phyloP scores from a whole-genome alignment of 1,140 invertebrate species.

The Nylanderia fulva region DNA sequence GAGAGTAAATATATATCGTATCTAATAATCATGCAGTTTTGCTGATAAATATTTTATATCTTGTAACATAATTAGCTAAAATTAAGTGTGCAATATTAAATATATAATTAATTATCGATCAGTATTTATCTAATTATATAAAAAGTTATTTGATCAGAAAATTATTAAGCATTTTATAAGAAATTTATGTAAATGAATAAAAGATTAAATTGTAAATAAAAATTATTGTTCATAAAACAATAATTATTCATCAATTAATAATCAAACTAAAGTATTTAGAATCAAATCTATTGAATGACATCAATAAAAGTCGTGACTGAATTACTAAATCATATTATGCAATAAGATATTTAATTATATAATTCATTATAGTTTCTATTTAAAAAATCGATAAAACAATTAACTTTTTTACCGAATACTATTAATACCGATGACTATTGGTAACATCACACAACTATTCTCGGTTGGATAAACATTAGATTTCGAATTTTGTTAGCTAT shows the following conservation, averaged over 20 bases:
- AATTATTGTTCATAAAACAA: not conserved
- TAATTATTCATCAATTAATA: constrained; percentile 2
- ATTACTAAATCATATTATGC: not conserved
- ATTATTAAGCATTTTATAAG: not conserved
- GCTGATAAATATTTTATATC: not conserved
- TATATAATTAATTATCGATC: constrained; percentile 1
- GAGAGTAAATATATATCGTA: not conserved
- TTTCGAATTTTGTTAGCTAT: not conserved
- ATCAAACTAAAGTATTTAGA: not conserved
- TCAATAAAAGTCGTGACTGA: not conserved
- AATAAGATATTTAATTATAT: constrained; percentile 15
- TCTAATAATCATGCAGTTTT: not conserved
- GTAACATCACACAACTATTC: not conserved
- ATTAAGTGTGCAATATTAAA: not conserved
- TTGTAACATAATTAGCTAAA: not conserved
- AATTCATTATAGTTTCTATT: not conserved
- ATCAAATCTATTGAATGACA: not conserved
- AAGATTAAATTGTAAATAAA: not conserved
- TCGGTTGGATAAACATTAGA: not conserved
- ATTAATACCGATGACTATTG: not conserved
- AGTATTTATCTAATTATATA: not conserved
- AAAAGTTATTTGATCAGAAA: not conserved
- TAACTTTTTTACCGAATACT: not conserved
- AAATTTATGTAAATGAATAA: not conserved
- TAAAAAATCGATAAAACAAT: no score